These are phyloP conservation scores for Xiphorhynchus erythropygius DNA, from an alignment of 2,797 vertebrate species.

Conservation along the genomic window DNA sequence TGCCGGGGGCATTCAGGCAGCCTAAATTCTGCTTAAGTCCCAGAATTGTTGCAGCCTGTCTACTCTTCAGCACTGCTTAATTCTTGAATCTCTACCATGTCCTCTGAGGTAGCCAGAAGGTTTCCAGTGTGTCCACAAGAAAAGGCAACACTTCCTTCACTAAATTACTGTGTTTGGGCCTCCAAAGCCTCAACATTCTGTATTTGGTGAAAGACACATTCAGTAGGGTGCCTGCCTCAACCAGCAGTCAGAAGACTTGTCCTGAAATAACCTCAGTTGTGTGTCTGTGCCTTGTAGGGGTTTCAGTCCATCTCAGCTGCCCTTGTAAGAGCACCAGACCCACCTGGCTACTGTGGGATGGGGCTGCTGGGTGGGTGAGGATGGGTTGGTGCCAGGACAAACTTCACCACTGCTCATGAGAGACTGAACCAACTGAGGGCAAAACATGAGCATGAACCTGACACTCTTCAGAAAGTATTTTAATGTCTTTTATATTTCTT, in stretches of 20 bases:
- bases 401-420: neutral
- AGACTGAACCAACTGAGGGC: neutral
- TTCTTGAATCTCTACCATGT: neutral
- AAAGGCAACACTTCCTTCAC: neutral
- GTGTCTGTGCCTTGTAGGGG: neutral
- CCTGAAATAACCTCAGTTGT: neutral
- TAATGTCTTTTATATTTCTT: neutral
- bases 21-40: neutral
- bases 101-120: neutral
- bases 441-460: neutral
- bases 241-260: neutral
- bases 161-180: neutral
- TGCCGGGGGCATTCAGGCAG: neutral
- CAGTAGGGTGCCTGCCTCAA: neutral
- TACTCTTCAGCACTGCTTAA: neutral
- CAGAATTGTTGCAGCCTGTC: neutral
- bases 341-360: neutral
- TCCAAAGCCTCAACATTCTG: neutral
- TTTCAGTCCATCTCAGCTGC: neutral
- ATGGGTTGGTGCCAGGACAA: neutral
- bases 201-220: neutral
- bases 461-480: constrained; percentile 5
- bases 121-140: neutral
- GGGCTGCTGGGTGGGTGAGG: neutral
- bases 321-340: neutral